Conservation (phyloP, 2,797 vertebrate species). For the Nannoperca obscura region DNA sequence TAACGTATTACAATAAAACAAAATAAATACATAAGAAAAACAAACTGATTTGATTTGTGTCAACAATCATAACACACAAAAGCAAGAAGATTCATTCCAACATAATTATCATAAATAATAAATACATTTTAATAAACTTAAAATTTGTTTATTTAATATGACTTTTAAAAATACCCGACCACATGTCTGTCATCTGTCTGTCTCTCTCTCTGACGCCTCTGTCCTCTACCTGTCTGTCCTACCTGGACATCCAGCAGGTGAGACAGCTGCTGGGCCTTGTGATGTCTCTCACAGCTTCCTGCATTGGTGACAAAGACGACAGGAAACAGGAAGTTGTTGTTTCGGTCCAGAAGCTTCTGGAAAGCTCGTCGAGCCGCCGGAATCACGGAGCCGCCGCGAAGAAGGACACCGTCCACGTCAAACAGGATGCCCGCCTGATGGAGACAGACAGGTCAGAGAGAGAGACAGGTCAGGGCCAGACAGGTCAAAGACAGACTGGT, state of each 20-base stretch:
- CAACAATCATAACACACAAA: too few species aligned
- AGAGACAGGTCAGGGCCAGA: background rate
- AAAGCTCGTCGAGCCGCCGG: slow-evolving; percentile 89
- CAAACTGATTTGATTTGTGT: too few species aligned
- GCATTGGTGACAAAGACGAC: slow-evolving; percentile 94
- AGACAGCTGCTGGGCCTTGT: slow-evolving; percentile 91
- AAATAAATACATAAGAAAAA: too few species aligned
- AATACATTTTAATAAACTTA: too few species aligned
- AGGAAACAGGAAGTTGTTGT: slow-evolving; percentile 88
- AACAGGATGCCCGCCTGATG: slow-evolving; percentile 89
- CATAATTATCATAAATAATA: too few species aligned
- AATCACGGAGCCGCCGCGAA: slow-evolving; percentile 88
- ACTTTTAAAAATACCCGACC: too few species aligned
- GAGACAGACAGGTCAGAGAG: background rate
- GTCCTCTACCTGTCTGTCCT: slow-evolving; percentile 2
- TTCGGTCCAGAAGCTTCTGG: slow-evolving; percentile 85
- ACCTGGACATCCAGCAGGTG: slow-evolving; percentile 88
- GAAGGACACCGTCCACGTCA: slow-evolving; percentile 92
- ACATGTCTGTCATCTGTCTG: background rate
- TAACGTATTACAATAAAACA: too few species aligned
- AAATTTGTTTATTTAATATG: too few species aligned
- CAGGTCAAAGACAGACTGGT: background rate
- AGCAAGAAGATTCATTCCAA: too few species aligned
- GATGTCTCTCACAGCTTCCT: slow-evolving; percentile 89
- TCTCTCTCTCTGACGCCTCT: background rate